Percentiles rank a stretch among this genome's conserved stretches.
Conservation (phyloP, 2,888 invertebrate genomes). For the Arge pagana region DNA sequence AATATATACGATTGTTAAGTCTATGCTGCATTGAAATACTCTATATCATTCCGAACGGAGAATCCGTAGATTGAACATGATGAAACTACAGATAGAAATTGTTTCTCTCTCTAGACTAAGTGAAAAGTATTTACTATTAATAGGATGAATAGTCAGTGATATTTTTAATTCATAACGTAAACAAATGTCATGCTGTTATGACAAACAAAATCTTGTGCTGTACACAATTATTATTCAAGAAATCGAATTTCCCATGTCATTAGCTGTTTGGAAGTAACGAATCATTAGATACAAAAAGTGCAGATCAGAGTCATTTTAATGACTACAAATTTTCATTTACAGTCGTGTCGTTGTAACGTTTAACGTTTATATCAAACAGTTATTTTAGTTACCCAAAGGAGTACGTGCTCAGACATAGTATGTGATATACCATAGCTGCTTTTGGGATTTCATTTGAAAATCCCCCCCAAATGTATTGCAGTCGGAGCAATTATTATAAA, state of each 20-base stretch:
- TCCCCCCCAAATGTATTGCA: constrained; percentile 30
- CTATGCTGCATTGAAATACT: constrained; percentile 1
- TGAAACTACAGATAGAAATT: too few relatives aligned
- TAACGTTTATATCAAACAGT: constrained; percentile 21
- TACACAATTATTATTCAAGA: background rate
- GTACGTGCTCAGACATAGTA: constrained; percentile 52
- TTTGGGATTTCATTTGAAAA: constrained; percentile 46
- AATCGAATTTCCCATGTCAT: constrained; percentile 10
- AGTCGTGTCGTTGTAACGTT: constrained; percentile 25
- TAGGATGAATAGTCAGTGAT: constrained; percentile 5
- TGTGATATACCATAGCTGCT: constrained; percentile 55
- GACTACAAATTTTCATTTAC: constrained; percentile 8
- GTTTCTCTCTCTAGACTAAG: background rate
- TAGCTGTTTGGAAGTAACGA: too few relatives aligned
- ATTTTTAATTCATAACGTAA: constrained; percentile 2
- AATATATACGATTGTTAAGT: constrained; percentile 5
- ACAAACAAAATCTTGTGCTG: background rate
- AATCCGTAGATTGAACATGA: background rate
- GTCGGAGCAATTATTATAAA: background rate
- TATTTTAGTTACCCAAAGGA: constrained; percentile 8
- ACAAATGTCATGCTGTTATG: constrained; percentile 50
- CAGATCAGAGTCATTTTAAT: constrained; percentile 5
- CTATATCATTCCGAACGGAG: constrained; percentile 5
- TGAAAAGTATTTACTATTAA: constrained; percentile 5
- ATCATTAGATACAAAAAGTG: constrained; percentile 1